Percentiles rank a stretch among this genome's conserved stretches.
Evolutionary conservation across 1,140 invertebrate genomes (phyloP).

Genomic region (Coenobita brevimanus): DNA sequence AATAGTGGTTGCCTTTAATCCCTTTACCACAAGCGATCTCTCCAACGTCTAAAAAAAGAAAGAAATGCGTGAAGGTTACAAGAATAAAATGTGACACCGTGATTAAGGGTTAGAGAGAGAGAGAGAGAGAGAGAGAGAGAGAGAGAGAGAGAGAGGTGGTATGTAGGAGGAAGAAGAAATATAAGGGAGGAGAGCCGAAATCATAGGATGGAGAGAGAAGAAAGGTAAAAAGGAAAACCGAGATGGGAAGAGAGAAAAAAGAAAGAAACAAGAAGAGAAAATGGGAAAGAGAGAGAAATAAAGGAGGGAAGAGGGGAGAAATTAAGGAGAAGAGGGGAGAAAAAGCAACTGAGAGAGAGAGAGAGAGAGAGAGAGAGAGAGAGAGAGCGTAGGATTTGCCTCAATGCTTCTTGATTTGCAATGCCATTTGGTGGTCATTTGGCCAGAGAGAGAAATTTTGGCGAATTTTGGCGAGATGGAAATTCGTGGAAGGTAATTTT

Average conservation of each 20-base stretch:
- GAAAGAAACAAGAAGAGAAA: not conserved
- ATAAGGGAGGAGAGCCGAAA: not conserved
- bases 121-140: not conserved
- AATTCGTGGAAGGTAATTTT: not conserved
- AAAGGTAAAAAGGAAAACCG: not conserved
- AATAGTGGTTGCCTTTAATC: no score
- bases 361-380: conserved; percentile 4
- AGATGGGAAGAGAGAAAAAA: not conserved
- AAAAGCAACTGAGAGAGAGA: not conserved
- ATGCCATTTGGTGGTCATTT: no score
- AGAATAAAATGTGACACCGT: not conserved
- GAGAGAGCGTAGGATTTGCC: not conserved
- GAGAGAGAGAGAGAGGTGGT: conserved; percentile 10
- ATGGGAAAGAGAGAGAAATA: not conserved
- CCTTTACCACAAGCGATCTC: not conserved
- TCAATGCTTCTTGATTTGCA: no score
- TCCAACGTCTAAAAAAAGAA: not conserved
- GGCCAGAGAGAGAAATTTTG: no score
- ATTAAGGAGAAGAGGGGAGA: not conserved
- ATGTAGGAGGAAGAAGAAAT: no score
- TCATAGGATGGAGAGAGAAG: not conserved
- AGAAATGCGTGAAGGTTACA: no score
- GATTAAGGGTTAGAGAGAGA: not conserved
- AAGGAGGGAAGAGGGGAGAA: not conserved
- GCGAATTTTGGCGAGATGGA: not conserved